Evolutionary conservation across 2,113 vertebrate species (phyloP), one percentile per base, ranked within the genome.

Genomic region (Egretta garzetta): DNA sequence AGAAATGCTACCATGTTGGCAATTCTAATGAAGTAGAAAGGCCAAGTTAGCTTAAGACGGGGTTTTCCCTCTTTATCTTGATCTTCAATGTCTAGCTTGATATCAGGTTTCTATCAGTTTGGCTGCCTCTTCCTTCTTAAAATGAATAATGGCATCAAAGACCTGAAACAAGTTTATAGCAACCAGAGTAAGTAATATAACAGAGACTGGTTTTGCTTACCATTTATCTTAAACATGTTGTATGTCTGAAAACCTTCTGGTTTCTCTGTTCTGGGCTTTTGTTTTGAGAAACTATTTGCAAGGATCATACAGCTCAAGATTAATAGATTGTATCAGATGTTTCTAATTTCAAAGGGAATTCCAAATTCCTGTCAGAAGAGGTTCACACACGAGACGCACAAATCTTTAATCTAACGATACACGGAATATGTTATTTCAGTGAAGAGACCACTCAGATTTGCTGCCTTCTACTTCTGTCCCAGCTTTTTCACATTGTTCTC

Each of bases 111-210:
- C 96, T 58, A 98, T 96, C 84, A 98, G 60, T 86, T 97, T 98
- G 88, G 97, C 84, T 5, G 96, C 91, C 43, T 98, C 96, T 58
- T 98, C 97, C 70, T 98, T 98, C 59, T 97, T 98, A 73, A 98
- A 98, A 86, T 97, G 97, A 97, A 97, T 98, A 94, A 98, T 96
- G 76, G 97, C 97, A 86, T 98, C 97, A 85, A 98, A 98, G 70
- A 98, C 91, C 97, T 98, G 55, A 47, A 90, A 62, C 8, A 55
- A n/a, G 35, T 64, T 80, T 41, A n/a, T 10, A 72, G 50, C 2
- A 0, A 58, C 20, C 3, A 35, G 58, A 64, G 6, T n/a, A 8
- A 39, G 81, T 23, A 62, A 39, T 3, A 4, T 23, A 41, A 11
- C 33, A 68, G 62, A 74, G 35, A 81, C 14, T 30, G 20, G 43